Evolutionary conservation across 2,797 vertebrate genomes (phyloP), one percentile per base, ranked within the genome.

Genomic region (Anniella stebbinsi): DNA sequence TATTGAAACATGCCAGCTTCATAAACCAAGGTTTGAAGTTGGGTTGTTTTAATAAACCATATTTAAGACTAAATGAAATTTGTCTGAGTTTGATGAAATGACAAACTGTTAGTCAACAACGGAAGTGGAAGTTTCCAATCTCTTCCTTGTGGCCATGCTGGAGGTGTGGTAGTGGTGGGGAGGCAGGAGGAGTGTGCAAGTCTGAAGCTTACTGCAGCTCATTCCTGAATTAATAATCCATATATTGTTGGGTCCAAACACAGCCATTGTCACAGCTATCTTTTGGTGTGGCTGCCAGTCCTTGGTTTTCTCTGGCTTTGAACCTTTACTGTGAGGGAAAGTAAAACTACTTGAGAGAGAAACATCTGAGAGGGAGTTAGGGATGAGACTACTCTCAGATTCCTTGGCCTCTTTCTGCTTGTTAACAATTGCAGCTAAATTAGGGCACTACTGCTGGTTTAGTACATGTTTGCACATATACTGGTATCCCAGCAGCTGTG

Each of bases 351-450:
- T 36, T 57, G 36, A 70, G 48, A 85, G 75, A 70, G 38, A 67
- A 69, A 41, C 23, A 25, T 63, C 63, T 73, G 84, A 70, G 67
- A 86, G 28, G 54, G 69, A 75, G n/a, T n/a, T 82, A 48, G 45
- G n/a, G 60, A 76, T 83, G 48, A 80, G 57, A 48, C 30, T 70
- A 30, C 66, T 69, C n/a, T 84, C 73, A 78, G 13, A 89, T 89
- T 85, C 36, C 30, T 17, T 66, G 51, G 30, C 54, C 67, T 86
- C 67, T 36, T 90, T 86, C 38, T 86, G 51, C 18, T 86, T 89
- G 36, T 73, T 81, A 73, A 73, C 63, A 85, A 78, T 80, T n/a
- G 13, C 45, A 13, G 25, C 33, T 73, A 86, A 81, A 86, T 73
- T 80, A 80, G 36, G 51, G 38, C 60, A 81, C 67, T 63, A 48